Evolutionary conservation across 2,113 vertebrate genomes (phyloP).

Genomic region (Aramus guarauna): DNA sequence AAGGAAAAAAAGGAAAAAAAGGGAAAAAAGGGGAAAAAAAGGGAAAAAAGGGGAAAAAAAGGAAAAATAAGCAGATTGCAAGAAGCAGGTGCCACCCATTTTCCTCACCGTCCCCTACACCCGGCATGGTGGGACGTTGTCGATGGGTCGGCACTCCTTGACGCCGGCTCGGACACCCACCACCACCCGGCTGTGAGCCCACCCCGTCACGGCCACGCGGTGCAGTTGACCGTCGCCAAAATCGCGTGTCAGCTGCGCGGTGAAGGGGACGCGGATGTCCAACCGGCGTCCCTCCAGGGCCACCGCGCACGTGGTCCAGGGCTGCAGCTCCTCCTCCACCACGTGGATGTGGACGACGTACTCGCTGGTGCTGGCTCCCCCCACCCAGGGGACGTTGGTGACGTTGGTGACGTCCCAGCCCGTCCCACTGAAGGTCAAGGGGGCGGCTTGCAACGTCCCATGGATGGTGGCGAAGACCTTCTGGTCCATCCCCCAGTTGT

Average conservation of each 20-base stretch:
- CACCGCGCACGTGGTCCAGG: background rate
- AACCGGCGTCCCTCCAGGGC: background rate
- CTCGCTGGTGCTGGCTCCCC: background rate
- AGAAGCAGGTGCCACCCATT: fast-evolving
- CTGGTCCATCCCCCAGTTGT: background rate
- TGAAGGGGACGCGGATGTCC: background rate
- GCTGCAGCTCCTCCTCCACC: background rate
- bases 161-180: fast-evolving
- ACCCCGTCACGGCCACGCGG: fast-evolving
- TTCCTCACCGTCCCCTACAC: fast-evolving
- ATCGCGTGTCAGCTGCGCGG: fast-evolving
- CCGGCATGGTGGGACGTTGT: fast-evolving
- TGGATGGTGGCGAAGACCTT: fast-evolving
- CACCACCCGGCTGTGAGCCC: background rate
- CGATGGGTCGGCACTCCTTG: background rate
- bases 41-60: too few relatives aligned
- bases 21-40: too few relatives aligned
- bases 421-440: background rate
- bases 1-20: too few relatives aligned
- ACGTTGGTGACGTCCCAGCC: background rate
- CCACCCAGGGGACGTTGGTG: background rate
- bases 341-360: fast-evolving
- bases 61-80: too few relatives aligned
- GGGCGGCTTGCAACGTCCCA: fast-evolving
- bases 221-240: fast-evolving